Evolutionary conservation across 2,113 vertebrate genomes (phyloP).

Genomic region (Psephotus haematonotus): DNA sequence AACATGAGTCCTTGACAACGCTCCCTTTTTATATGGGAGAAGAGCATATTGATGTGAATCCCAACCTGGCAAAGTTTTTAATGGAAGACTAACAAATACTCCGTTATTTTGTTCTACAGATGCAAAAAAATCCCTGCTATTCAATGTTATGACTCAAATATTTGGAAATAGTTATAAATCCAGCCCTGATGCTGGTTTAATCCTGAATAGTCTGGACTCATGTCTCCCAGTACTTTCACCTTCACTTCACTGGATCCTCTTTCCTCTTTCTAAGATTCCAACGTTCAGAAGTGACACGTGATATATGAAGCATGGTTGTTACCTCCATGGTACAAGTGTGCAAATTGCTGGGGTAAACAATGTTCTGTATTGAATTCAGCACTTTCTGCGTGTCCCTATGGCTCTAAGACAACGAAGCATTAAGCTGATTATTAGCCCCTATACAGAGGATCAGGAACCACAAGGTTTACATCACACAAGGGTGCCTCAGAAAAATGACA

Average conservation of each 20-base stretch:
- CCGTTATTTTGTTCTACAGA: background rate
- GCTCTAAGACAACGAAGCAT: background rate
- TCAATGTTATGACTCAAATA: background rate
- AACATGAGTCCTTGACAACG: background rate
- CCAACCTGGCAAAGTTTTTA: background rate
- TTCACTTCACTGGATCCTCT: background rate
- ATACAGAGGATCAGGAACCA: background rate
- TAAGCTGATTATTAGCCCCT: background rate
- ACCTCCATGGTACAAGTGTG: background rate
- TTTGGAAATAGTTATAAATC: background rate
- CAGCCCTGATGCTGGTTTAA: background rate
- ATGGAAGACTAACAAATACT: background rate
- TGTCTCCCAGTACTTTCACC: background rate
- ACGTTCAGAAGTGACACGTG: background rate
- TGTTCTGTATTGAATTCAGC: fast-evolving
- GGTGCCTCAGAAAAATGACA: background rate
- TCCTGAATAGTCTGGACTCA: background rate
- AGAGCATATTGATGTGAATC: background rate
- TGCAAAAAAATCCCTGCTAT: background rate
- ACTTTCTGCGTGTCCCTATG: background rate
- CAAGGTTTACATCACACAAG: background rate
- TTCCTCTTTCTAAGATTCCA: background rate
- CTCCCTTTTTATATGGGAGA: background rate
- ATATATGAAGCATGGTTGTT: background rate
- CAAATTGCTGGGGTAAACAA: background rate